Evolutionary conservation across 2,797 vertebrate species (phyloP).

Genomic region (Apogon talboti): DNA sequence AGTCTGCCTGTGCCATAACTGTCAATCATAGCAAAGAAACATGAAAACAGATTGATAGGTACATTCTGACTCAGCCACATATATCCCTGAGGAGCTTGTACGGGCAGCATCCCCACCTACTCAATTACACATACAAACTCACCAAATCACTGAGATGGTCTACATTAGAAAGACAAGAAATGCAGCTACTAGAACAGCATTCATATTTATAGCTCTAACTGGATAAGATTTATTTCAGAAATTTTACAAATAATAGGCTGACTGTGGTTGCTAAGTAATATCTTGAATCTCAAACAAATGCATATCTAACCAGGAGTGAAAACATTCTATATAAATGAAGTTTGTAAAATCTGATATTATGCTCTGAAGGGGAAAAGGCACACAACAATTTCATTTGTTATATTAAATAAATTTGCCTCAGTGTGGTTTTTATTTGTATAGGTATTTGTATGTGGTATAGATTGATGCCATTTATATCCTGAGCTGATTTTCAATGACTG

Average conservation of each 20-base stretch:
- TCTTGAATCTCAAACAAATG: not conserved
- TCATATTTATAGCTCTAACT: too few species aligned
- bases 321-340: not conserved
- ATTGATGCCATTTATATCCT: not conserved
- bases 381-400: not conserved
- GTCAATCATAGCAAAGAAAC: constrained; percentile 63
- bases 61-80: constrained; percentile 58
- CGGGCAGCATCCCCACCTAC: constrained; percentile 49
- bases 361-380: not conserved
- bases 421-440: not conserved
- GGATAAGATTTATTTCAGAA: too few species aligned
- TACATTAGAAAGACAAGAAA: constrained; percentile 38
- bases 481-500: too few species aligned
- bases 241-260: not conserved
- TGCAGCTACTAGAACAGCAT: constrained; percentile 24
- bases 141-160: constrained; percentile 20
- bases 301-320: not conserved
- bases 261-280: too few species aligned
- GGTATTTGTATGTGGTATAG: not conserved
- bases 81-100: constrained; percentile 54
- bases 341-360: not conserved
- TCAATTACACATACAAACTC: constrained; percentile 26
- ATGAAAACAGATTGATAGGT: constrained; percentile 65
- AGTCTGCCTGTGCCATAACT: constrained; percentile 52
- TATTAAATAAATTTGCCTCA: too few species aligned